phyloP scores from a whole-genome alignment of 2,797 vertebrate genomes.

The Lateolabrax maculatus region DNA sequence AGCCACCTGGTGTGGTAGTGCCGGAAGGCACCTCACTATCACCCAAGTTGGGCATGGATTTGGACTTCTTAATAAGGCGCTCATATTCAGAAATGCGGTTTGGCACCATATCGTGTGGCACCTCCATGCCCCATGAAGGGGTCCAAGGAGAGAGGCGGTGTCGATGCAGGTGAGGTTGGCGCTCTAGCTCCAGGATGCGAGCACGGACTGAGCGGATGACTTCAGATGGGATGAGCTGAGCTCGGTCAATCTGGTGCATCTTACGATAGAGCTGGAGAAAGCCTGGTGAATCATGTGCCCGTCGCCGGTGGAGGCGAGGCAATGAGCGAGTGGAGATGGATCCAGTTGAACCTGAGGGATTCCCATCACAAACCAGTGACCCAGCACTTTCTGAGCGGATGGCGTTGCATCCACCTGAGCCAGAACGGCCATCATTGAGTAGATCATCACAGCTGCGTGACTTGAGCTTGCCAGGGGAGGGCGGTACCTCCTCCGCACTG shows the following conservation, averaged over 20 bases:
- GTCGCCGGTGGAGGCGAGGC: slow-evolving; percentile 74
- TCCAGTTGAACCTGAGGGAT: slow-evolving; percentile 61
- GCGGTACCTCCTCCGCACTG: slow-evolving; percentile 87
- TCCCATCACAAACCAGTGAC: slow-evolving; percentile 91
- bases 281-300: slow-evolving; percentile 91
- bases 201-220: slow-evolving; percentile 97
- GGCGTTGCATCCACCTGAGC: slow-evolving; percentile 63
- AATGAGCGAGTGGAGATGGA: slow-evolving; percentile 67
- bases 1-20: slow-evolving; percentile 88
- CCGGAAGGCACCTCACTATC: slow-evolving; percentile 90
- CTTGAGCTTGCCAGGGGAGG: slow-evolving; percentile 87
- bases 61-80: slow-evolving; percentile 96
- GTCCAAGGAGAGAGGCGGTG: slow-evolving; percentile 87
- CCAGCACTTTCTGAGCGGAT: slow-evolving; percentile 94
- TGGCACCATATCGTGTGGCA: slow-evolving; percentile 94
- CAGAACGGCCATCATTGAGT: slow-evolving; percentile 86
- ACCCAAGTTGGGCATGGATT: slow-evolving; percentile 97
- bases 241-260: slow-evolving; percentile 98
- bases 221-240: slow-evolving; percentile 93
- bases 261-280: slow-evolving; percentile 98
- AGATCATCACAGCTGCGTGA: slow-evolving; percentile 97
- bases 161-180: slow-evolving; percentile 88
- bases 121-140: slow-evolving; percentile 90
- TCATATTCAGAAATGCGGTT: slow-evolving; percentile 96
- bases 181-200: slow-evolving; percentile 94